Evolutionary conservation across 1,140 invertebrate species (phyloP), one percentile per base, ranked within the genome.

Genomic region (Anthonomus grandis): DNA sequence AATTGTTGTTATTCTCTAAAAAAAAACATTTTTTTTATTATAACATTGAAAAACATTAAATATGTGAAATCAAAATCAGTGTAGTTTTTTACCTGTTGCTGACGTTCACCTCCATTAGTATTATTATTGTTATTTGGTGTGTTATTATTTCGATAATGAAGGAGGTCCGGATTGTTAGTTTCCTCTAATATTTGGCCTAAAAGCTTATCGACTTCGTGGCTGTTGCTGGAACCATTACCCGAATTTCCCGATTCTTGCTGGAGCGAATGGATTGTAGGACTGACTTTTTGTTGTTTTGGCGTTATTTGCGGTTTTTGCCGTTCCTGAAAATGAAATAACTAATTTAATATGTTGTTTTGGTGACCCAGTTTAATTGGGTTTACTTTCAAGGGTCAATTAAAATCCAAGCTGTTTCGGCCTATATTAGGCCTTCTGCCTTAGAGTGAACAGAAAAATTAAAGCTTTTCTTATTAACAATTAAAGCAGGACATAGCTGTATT

Each of bases 121-220:
- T 44, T 44, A 17, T 41, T 24, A 18, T 15, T 37, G 22, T n/a
- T 27, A 13, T 17, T 38, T n/a, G n/a, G n/a, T n/a, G n/a, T n/a
- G n/a, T n/a, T n/a, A 21, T 37, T 50, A 38, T 48, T 39, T 24
- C 25, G 17, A 15, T 27, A 39, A 18, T 8, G 19, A 8, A n/a
- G n/a, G 17, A 22, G 1, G 34, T 8, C 17, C 53, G 73, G 64
- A 69, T 69, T 65, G 65, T 39, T 68, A 3, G 73, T 74, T 17
- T 77, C 74, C 34, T 73, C 70, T 34, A 73, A 46, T 18, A 73
- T 61, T 50, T 73, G 71, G 2, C 76, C 77, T 21, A 79, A 65
- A 41, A 79, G 48, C 41, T 77, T 76, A 15, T 77, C 77, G 8
- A 76, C 76, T 27, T 75, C 76, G 1, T 74, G 67, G 59, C 67